Evolutionary conservation across 1,140 invertebrate species (phyloP), one percentile per base, ranked within the genome.

Genomic region (Mactra quadrangularis): DNA sequence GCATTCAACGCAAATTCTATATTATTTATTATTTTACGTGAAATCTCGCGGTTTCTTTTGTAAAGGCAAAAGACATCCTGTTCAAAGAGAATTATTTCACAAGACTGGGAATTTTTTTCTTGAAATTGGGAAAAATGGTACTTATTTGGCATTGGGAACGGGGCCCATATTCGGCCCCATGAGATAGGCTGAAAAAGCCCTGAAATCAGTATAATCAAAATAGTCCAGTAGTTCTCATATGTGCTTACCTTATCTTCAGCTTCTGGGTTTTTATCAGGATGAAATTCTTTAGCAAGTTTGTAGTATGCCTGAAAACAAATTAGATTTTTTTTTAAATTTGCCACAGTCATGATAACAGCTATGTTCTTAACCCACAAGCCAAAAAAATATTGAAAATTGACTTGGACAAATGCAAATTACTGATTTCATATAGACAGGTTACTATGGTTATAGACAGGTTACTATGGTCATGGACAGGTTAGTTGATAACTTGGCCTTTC

Each of bases 211-310:
- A n/a, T n/a, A n/a, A n/a, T n/a, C n/a, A n/a, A n/a, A n/a, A n/a
- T n/a, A n/a, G n/a, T n/a, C n/a, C n/a, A n/a, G n/a, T n/a, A n/a
- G n/a, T n/a, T n/a, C n/a, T n/a, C n/a, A n/a, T n/a, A n/a, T n/a
- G n/a, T n/a, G n/a, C 15, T 41, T 41, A 41, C 91, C 87, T 92
- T 92, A 81, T 93, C 91, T 72, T 98, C 98, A 94, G 99, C 98
- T 95, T 97, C 97, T 22, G 99, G 98, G 94, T 99, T 99, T 94
- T 99, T 99, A 93, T 99, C 99, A 52, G 98, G 98, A 93, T 99
- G 99, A 92, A 98, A 99, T 94, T 99, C 99, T 13, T 99, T 94
- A 17, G 98, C 98, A 76, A 99, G 94, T 94, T 93, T 94, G 62
- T 93, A 87, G 85, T 94, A 94, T 47, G 93, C 92, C 91, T 95